These are phyloP conservation scores for Micromesistius poutassou DNA, from an alignment of 2,797 vertebrate species.

Conservation along the genomic window DNA sequence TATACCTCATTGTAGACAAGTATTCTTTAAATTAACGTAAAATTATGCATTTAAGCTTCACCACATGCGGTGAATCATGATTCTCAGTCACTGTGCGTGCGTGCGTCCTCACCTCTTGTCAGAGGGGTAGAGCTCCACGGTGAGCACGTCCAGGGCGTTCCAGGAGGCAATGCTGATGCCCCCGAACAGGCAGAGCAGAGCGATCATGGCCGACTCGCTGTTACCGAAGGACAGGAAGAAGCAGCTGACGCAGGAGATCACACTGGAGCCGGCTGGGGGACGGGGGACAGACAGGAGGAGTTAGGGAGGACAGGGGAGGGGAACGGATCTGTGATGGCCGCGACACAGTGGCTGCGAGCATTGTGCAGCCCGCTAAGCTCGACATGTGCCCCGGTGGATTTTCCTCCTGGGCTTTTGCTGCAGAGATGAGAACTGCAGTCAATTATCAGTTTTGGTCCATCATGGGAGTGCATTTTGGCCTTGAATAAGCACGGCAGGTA, in stretches of 20 bases:
- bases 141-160: conserved; percentile 93
- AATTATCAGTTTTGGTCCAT: too few species aligned
- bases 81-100: too few species aligned
- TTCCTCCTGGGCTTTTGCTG: not conserved
- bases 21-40: too few species aligned
- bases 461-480: too few species aligned
- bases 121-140: conserved; percentile 94
- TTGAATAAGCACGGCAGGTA: too few species aligned
- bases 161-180: conserved; percentile 97
- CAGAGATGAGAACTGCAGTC: too few species aligned
- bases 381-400: not conserved
- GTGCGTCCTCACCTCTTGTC: conserved; percentile 81
- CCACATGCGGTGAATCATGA: too few species aligned
- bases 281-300: not conserved
- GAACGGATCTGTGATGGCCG: not conserved
- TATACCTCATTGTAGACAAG: too few species aligned
- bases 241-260: conserved; percentile 95
- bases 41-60: too few species aligned
- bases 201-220: conserved; percentile 97
- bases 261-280: conserved; percentile 87
- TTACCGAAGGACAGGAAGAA: conserved; percentile 97
- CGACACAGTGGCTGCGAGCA: too few species aligned
- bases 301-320: not conserved
- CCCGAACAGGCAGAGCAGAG: conserved; percentile 93
- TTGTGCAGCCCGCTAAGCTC: not conserved